A percentile compares a stretch with the other conserved stretches of the same genome.
Conservation (phyloP, 1,140 invertebrate species). For the Hyphantria cunea region DNA sequence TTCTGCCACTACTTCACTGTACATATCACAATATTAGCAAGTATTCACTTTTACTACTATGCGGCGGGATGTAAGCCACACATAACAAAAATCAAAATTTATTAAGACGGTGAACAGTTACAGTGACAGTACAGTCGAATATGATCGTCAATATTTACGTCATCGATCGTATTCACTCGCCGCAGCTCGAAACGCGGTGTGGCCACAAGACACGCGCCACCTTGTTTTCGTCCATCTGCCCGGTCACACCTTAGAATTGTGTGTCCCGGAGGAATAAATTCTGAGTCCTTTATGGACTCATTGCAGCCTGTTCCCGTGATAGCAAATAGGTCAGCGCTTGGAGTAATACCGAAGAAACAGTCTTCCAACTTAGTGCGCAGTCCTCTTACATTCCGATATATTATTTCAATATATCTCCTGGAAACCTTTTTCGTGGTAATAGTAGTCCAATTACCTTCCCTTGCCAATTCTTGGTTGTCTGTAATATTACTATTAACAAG, state of each 20-base stretch:
- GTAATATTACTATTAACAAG: no score
- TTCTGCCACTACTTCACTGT: neutral
- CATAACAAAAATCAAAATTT: conserved; percentile 9
- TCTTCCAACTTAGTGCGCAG: no score
- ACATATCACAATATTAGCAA: conserved; percentile 4
- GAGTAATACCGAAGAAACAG: neutral
- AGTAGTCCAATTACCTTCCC: no score
- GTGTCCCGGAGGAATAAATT: conserved; percentile 11
- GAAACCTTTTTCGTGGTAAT: no score
- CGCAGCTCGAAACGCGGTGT: no score
- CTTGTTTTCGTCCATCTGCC: no score
- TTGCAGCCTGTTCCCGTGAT: conserved; percentile 4
- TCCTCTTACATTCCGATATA: conserved; percentile 7
- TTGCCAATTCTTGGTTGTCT: no score
- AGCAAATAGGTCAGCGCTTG: conserved; percentile 1
- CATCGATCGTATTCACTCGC: neutral
- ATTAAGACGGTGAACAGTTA: neutral
- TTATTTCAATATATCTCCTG: no score
- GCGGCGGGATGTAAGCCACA: conserved; percentile 5
- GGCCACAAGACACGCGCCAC: conserved; percentile 12
- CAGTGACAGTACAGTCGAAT: conserved; percentile 10
- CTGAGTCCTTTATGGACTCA: conserved; percentile 3
- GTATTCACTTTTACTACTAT: conserved; percentile 7
- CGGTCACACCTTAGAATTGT: no score
- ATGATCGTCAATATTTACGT: conserved; percentile 6